phyloP scores from a whole-genome alignment of 1,140 invertebrate species.

The Lordiphosa stackelbergi region DNA sequence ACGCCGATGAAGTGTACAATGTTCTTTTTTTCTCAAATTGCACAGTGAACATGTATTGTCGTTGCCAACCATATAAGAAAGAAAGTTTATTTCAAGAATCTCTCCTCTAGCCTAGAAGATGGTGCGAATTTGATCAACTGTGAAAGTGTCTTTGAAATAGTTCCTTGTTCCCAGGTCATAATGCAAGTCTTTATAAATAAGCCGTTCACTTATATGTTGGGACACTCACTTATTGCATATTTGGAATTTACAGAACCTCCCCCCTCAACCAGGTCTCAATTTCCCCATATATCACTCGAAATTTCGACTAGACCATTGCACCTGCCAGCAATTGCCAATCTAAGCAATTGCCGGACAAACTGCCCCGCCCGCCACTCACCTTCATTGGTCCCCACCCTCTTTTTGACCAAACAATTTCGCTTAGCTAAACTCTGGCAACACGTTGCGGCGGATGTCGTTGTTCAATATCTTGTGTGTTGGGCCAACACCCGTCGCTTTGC shows the following conservation, averaged over 20 bases:
- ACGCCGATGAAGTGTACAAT: too few species aligned
- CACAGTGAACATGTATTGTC: too few species aligned
- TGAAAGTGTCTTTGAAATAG: too few species aligned
- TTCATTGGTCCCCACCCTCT: background rate
- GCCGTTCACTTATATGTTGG: too few species aligned
- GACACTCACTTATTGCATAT: too few species aligned
- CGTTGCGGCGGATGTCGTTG: slow-evolving; percentile 26
- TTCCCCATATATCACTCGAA: slow-evolving; percentile 28
- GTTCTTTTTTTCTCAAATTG: too few species aligned
- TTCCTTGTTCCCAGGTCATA: too few species aligned
- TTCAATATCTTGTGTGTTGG: slow-evolving; percentile 10
- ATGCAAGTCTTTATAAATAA: too few species aligned
- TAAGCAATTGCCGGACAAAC: slow-evolving; percentile 20
- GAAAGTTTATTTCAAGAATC: too few species aligned
- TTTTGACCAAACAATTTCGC: slow-evolving; percentile 36
- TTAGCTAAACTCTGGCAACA: slow-evolving; percentile 21
- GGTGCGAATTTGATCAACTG: too few species aligned
- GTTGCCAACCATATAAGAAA: too few species aligned
- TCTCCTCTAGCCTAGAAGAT: too few species aligned
- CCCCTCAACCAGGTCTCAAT: background rate
- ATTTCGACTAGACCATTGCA: slow-evolving; percentile 29
- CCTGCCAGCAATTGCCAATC: slow-evolving; percentile 19
- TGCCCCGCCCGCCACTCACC: background rate
- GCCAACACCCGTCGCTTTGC: slow-evolving; percentile 50
- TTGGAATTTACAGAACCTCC: background rate